phyloP scores from a whole-genome alignment of 2,888 invertebrate genomes.

The Volucella zonaria region DNA sequence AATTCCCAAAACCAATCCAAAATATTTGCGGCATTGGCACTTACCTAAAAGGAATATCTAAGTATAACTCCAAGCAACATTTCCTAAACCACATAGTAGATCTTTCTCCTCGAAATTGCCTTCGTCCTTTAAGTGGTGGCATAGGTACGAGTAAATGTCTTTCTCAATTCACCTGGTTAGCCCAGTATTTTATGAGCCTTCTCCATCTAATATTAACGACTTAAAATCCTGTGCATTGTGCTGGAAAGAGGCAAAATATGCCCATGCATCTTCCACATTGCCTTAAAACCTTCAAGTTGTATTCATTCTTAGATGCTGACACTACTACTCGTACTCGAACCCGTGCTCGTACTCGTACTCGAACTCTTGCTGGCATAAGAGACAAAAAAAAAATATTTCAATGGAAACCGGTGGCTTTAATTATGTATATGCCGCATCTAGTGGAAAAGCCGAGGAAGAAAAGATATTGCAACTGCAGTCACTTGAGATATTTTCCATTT shows the following conservation, averaged over 20 bases:
- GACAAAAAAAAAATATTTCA: background rate
- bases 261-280: background rate
- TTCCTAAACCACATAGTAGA: background rate
- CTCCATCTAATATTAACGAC: background rate
- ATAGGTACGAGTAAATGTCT: background rate
- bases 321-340: too few species aligned
- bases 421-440: constrained; percentile 58
- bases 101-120: too few species aligned
- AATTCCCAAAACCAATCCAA: background rate
- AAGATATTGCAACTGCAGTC: constrained; percentile 51
- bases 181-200: background rate
- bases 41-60: background rate
- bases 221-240: background rate
- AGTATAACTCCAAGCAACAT: constrained; percentile 7
- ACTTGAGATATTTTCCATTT: constrained; percentile 50
- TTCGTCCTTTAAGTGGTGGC: too few species aligned
- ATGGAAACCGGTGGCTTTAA: constrained; percentile 34
- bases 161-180: background rate
- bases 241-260: constrained; percentile 14
- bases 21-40: background rate
- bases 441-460: constrained; percentile 7
- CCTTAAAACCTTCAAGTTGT: background rate
- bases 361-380: too few species aligned
- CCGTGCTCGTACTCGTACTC: background rate
- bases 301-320: background rate